phyloP scores from a whole-genome alignment of 2,888 invertebrate genomes.

The Icerya purchasi region DNA sequence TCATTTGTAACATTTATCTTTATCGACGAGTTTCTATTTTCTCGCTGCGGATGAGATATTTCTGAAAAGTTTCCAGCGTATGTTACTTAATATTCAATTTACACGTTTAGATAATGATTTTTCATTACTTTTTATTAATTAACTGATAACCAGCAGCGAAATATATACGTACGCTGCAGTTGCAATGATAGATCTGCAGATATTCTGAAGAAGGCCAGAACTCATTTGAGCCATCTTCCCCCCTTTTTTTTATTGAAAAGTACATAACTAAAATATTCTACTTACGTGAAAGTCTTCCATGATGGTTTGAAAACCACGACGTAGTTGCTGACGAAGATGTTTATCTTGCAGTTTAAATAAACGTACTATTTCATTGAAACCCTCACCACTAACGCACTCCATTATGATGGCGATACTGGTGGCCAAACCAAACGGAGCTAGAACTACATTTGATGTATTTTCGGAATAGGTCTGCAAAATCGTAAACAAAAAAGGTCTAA shows the following conservation, averaged over 20 bases:
- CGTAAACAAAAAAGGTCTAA: too few species aligned
- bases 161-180: too few species aligned
- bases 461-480: slow-evolving; percentile 17
- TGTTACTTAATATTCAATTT: too few species aligned
- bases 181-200: too few species aligned
- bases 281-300: slow-evolving; percentile 20
- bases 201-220: too few species aligned
- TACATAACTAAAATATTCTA: too few species aligned
- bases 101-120: too few species aligned
- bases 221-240: too few species aligned
- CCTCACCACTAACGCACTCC: slow-evolving; percentile 20
- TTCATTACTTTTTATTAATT: too few species aligned
- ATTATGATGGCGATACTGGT: slow-evolving; percentile 21
- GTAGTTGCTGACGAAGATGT: slow-evolving; percentile 16
- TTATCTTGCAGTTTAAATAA: slow-evolving; percentile 18
- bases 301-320: slow-evolving; percentile 21
- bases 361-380: slow-evolving; percentile 19
- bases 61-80: not conserved
- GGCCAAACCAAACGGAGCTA: slow-evolving; percentile 22
- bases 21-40: not conserved
- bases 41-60: not conserved
- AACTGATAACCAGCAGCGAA: too few species aligned
- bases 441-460: slow-evolving; percentile 21
- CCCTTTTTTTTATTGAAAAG: too few species aligned
- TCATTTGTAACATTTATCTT: not conserved